phyloP scores from a whole-genome alignment of 2,888 invertebrate species.

The Anodontia alba region DNA sequence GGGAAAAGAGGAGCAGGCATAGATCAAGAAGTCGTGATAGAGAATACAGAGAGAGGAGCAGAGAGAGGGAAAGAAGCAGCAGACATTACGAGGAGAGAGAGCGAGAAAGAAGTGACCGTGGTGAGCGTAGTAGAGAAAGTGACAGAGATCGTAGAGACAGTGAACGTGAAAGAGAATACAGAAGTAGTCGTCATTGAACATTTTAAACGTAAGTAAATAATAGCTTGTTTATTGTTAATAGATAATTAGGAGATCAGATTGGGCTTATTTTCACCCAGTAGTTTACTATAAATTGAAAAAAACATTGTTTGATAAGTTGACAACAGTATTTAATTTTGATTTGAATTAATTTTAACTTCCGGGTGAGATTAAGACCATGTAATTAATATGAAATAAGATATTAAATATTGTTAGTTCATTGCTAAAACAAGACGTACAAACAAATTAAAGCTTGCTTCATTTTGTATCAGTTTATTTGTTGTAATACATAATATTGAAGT shows the following conservation, averaged over 20 bases:
- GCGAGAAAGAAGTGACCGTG: conserved; percentile 50
- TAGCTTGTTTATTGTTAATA: neutral
- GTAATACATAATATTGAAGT: too few relatives aligned
- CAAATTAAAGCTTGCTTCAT: too few relatives aligned
- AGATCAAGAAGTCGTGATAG: conserved; percentile 86
- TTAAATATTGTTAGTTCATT: too few relatives aligned
- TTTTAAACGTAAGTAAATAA: conserved; percentile 2
- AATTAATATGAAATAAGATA: too few relatives aligned
- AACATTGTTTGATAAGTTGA: too few relatives aligned
- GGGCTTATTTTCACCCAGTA: neutral
- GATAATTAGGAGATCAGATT: neutral
- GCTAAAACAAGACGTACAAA: too few relatives aligned
- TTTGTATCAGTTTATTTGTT: too few relatives aligned
- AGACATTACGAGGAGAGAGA: conserved; percentile 79
- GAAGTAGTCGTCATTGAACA: conserved; percentile 66
- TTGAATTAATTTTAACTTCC: too few relatives aligned
- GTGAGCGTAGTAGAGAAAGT: conserved; percentile 77
- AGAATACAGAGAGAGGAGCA: conserved; percentile 87
- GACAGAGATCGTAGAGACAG: conserved; percentile 80
- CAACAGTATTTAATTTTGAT: too few relatives aligned
- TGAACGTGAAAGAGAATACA: conserved; percentile 83
- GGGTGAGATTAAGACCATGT: too few relatives aligned
- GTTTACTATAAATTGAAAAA: neutral
- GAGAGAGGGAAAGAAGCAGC: conserved; percentile 86
- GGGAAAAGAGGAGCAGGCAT: conserved; percentile 81